Evolutionary conservation across 2,797 vertebrate species (phyloP), one percentile per base, ranked within the genome.

Genomic region (Crocodylus rhombifer): DNA sequence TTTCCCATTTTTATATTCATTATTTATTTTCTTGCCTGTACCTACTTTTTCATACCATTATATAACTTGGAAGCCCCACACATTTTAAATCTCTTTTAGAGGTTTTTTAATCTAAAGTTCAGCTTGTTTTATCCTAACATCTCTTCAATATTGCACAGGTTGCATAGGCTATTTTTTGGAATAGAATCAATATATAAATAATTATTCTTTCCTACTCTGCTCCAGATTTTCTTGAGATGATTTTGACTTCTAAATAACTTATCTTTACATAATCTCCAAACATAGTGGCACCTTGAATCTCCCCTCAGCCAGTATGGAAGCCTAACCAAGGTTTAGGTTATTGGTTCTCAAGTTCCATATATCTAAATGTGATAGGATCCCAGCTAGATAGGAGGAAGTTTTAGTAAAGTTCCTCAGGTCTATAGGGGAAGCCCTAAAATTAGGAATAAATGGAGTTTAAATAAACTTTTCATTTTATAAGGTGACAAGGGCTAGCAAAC

Each of bases 351-450:
- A 10, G 12, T 23, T 77, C 30, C 56, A 2, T 63, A 69, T 2
- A 15, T 71, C 5, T 80, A 18, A 63, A 3, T 71, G n/a, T 14
- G 30, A 60, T 60, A 12, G 7, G 21, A 33, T 33, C 57, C 20
- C 57, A 21, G 23, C 33, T 18, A 36, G 33, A 78, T 9, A 36
- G 14, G 6, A 33, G 77, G 17, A 58, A 61, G 42, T 51, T 51
- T 51, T 9, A 51, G 4, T 2, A 73, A 71, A 20, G 6, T 57
- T 73, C 57, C 15, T 36, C 2, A 9, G 2, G 1, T 21, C 25
- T 30, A 51, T 4, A 71, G 77, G 67, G 11, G n/a, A 62, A 71
- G 3, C 0, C 0, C 2, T 62, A 51, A 30, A 42, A 76, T 80
- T 88, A 87, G 71, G 5, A 64, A 6, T 15, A 84, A 79, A 3